These are phyloP conservation scores for Alloscopus bannaensis DNA, from an alignment of 2,888 invertebrate genomes.

Conservation along the genomic window DNA sequence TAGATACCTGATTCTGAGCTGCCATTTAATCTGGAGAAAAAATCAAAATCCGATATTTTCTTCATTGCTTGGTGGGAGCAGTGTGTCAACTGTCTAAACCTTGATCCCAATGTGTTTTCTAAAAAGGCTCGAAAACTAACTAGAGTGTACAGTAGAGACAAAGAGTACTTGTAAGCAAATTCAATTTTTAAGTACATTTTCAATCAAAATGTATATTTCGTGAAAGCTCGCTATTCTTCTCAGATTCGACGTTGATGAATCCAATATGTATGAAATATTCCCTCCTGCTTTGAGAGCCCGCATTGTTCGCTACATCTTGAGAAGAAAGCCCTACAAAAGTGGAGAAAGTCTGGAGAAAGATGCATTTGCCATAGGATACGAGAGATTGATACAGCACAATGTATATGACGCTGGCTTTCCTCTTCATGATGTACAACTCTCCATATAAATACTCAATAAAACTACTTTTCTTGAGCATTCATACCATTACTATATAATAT, in stretches of 20 bases:
- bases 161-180: slow-evolving; percentile 89
- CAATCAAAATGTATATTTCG: neutral
- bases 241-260: slow-evolving; percentile 58
- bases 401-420: slow-evolving; percentile 90
- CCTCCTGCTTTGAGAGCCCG: slow-evolving; percentile 89
- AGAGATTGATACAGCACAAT: slow-evolving; percentile 83
- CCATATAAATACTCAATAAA: too few relatives aligned
- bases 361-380: slow-evolving; percentile 88
- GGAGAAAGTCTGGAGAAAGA: slow-evolving; percentile 79
- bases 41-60: neutral
- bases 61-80: neutral
- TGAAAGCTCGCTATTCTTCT: neutral
- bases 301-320: slow-evolving; percentile 93
- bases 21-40: neutral
- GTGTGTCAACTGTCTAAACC: neutral
- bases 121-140: slow-evolving; percentile 87
- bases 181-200: neutral
- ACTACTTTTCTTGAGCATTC: too few relatives aligned
- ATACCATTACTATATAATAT: too few relatives aligned
- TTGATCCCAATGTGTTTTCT: slow-evolving; percentile 77
- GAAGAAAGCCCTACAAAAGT: slow-evolving; percentile 84
- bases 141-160: slow-evolving; percentile 91
- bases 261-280: slow-evolving; percentile 80
- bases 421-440: slow-evolving; percentile 92
- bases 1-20: too few relatives aligned